Evolutionary conservation across 2,888 invertebrate genomes (phyloP).

Genomic region (Epistrophe grossulariae): DNA sequence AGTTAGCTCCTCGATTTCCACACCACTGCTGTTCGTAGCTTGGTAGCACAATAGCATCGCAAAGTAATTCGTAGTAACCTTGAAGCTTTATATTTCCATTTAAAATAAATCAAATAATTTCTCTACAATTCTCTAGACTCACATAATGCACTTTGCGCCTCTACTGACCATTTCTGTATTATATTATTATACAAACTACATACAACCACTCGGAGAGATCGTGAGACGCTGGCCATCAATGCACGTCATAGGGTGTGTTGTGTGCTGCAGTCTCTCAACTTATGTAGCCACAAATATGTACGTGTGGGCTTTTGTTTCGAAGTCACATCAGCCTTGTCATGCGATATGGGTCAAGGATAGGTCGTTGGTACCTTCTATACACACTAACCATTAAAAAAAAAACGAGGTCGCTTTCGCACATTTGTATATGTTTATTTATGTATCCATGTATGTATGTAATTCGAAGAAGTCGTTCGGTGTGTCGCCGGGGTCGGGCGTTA

Average conservation of each 20-base stretch:
- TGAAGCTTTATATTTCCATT: conserved; percentile 66
- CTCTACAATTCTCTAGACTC: conserved; percentile 55
- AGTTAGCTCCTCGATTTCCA: conserved; percentile 30
- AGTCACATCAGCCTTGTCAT: conserved; percentile 72
- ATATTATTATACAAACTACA: conserved; percentile 14
- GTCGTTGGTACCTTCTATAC: conserved; percentile 75
- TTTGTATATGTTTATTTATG: conserved; percentile 3
- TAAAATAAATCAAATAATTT: conserved; percentile 73
- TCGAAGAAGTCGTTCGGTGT: background rate
- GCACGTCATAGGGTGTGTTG: conserved; percentile 69
- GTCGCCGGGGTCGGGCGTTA: conserved; percentile 10
- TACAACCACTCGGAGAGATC: conserved; percentile 32
- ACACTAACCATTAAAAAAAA: conserved; percentile 69
- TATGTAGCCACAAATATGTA: conserved; percentile 32
- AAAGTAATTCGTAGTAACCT: conserved; percentile 60
- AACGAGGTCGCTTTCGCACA: conserved; percentile 74
- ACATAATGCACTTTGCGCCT: conserved; percentile 59
- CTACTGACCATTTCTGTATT: conserved; percentile 52
- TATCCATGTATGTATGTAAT: background rate
- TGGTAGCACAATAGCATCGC: conserved; percentile 14
- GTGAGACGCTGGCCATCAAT: conserved; percentile 22
- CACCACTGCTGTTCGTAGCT: conserved; percentile 6
- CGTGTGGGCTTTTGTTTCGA: conserved; percentile 71
- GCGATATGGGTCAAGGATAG: conserved; percentile 74
- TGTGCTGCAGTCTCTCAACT: conserved; percentile 47